Evolutionary conservation across 2,797 vertebrate genomes (phyloP).

Genomic region (Fringilla coelebs): DNA sequence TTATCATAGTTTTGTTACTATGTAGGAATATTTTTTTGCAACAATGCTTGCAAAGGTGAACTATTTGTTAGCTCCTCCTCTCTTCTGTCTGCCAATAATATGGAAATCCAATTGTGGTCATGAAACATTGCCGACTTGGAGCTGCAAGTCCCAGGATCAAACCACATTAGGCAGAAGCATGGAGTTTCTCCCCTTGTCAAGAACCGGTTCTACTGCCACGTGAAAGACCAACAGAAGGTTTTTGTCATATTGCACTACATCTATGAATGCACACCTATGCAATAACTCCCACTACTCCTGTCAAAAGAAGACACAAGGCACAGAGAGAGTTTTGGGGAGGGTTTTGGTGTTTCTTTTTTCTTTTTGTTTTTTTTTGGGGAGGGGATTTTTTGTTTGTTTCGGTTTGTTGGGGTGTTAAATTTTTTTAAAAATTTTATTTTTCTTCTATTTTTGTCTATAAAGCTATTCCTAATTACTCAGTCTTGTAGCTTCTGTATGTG

Average conservation of each 20-base stretch:
- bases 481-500: not conserved
- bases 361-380: accelerated
- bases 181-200: not conserved
- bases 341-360: accelerated
- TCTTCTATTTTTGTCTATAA: not conserved
- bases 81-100: not conserved
- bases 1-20: slow-evolving; percentile 59
- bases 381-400: too few relatives aligned
- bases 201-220: not conserved
- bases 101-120: not conserved
- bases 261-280: not conserved
- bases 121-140: not conserved
- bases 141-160: not conserved
- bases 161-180: not conserved
- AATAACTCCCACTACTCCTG: not conserved
- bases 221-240: not conserved
- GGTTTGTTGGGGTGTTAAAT: not conserved
- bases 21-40: slow-evolving; percentile 53
- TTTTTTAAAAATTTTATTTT: not conserved
- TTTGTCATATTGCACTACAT: not conserved
- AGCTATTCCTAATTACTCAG: not conserved
- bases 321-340: not conserved
- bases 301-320: not conserved
- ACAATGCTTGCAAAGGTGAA: slow-evolving; percentile 34
- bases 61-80: slow-evolving; percentile 17